phyloP scores from a whole-genome alignment of 2,113 vertebrate species.

The Ophthalmolycus amberensis region DNA sequence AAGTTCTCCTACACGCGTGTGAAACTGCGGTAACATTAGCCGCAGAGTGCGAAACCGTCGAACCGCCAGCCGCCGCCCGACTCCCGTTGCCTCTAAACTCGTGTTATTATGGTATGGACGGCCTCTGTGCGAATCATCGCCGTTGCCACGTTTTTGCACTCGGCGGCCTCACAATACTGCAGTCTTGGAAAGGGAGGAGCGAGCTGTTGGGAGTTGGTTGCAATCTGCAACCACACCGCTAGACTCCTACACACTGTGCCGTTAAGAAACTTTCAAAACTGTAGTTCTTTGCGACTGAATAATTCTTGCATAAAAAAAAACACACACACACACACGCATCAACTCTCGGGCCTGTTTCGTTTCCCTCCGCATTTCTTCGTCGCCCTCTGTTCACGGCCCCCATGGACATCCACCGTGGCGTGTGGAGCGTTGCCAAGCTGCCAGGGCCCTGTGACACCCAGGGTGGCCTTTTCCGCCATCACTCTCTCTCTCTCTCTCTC shows the following conservation, averaged over 20 bases:
- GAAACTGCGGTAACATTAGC: too few relatives aligned
- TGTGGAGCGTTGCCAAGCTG: slow-evolving; percentile 52
- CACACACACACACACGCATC: neutral
- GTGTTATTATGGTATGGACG: neutral
- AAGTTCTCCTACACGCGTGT: too few relatives aligned
- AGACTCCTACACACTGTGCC: neutral
- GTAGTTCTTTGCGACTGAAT: neutral
- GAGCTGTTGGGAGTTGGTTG: neutral
- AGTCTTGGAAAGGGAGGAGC: neutral
- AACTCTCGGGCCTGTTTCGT: neutral
- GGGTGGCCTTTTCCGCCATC: slow-evolving; percentile 16
- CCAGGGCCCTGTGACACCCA: slow-evolving; percentile 16
- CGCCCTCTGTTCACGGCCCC: slow-evolving; percentile 12
- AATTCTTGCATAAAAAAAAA: neutral
- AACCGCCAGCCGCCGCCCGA: too few relatives aligned
- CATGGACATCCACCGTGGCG: slow-evolving; percentile 23
- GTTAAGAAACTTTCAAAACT: neutral
- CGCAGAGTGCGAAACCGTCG: too few relatives aligned
- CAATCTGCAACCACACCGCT: too few relatives aligned
- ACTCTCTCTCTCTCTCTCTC: neutral
- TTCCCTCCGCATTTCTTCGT: neutral
- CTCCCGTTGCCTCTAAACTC: neutral
- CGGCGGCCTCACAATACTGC: neutral
- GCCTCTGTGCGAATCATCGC: neutral
- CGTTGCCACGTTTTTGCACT: neutral